phyloP scores from a whole-genome alignment of 2,888 invertebrate genomes.

The Chrysolina haemoptera region DNA sequence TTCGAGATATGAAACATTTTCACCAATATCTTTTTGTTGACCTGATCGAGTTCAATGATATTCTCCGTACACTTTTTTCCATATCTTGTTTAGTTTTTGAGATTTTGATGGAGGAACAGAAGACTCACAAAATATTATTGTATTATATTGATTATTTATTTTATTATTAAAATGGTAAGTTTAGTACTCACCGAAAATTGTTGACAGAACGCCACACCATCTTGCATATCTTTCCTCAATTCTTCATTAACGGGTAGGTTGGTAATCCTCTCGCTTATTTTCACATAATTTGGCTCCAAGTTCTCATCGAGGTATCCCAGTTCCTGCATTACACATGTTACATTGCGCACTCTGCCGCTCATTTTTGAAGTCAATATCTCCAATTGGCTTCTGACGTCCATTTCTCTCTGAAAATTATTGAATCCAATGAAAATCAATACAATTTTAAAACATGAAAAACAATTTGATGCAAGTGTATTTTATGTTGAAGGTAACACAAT shows the following conservation, averaged over 20 bases:
- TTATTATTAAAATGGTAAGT: neutral
- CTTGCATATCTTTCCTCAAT: conserved; percentile 77
- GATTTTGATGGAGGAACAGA: too few species aligned
- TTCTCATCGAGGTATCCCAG: conserved; percentile 79
- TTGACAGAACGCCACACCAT: conserved; percentile 78
- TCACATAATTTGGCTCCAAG: conserved; percentile 78
- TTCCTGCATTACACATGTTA: conserved; percentile 82
- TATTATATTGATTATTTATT: too few species aligned
- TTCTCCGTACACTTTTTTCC: too few species aligned
- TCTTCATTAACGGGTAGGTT: conserved; percentile 76
- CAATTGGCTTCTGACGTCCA: conserved; percentile 76
- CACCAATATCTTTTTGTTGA: too few species aligned
- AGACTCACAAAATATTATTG: too few species aligned
- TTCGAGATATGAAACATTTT: too few species aligned
- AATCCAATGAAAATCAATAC: neutral
- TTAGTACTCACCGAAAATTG: conserved; percentile 76
- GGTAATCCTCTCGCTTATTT: conserved; percentile 76
- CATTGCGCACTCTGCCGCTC: conserved; percentile 74
- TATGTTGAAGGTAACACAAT: too few species aligned
- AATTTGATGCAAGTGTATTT: too few species aligned
- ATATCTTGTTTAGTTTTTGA: too few species aligned
- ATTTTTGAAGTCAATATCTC: conserved; percentile 74
- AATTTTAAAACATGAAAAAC: too few species aligned
- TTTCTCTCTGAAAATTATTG: conserved; percentile 71
- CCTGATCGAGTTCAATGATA: too few species aligned